Evolutionary conservation across 2,888 invertebrate genomes (phyloP).

Genomic region (Deroplatys truncata): DNA sequence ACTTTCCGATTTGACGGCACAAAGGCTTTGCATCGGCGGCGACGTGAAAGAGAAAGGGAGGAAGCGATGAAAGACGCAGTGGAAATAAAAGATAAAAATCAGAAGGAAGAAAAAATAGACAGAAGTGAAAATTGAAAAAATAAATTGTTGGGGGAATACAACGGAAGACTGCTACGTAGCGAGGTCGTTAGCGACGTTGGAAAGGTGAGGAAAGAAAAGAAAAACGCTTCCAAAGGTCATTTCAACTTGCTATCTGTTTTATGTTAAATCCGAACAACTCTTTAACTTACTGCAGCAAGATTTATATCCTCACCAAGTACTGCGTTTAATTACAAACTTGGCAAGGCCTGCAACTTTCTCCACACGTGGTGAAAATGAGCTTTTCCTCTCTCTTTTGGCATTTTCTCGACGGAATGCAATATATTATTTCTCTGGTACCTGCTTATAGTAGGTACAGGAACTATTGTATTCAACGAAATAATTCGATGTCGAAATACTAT

Average conservation of each 20-base stretch:
- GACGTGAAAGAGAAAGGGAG: background rate
- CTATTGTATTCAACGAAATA: no score
- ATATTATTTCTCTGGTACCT: no score
- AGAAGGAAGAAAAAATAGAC: background rate
- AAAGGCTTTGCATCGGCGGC: background rate
- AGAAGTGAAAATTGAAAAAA: slow-evolving; percentile 10
- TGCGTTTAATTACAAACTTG: no score
- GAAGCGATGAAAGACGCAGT: background rate
- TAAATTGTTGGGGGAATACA: slow-evolving; percentile 4
- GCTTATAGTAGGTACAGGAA: no score
- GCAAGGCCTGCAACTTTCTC: no score
- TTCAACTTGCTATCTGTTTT: background rate
- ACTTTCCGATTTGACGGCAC: background rate
- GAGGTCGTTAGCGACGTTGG: background rate
- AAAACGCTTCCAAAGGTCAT: background rate
- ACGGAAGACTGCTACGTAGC: no score
- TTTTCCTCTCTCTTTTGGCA: no score
- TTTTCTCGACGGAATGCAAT: no score
- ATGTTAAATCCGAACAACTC: background rate
- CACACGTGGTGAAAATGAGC: no score
- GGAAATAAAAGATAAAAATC: background rate
- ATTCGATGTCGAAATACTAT: no score
- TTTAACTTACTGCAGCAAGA: no score
- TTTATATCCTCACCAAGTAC: no score
- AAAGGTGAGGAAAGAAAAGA: background rate